phyloP scores from a whole-genome alignment of 2,113 vertebrate genomes.

The Sander vitreus region DNA sequence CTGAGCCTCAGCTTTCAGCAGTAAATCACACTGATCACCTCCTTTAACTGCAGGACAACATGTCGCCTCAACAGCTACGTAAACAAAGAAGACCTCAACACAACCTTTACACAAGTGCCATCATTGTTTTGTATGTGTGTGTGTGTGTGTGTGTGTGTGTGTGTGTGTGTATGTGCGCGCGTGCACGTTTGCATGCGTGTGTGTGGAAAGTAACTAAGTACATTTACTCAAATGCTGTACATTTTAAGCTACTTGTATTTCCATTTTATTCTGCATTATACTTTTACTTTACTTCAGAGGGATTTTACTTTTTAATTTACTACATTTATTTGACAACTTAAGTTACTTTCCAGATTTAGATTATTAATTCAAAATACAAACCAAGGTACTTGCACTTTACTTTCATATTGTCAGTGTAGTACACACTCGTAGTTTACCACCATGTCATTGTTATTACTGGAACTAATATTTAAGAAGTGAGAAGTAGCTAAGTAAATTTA shows the following conservation, averaged over 20 bases:
- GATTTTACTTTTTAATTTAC: not conserved
- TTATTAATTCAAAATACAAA: too few relatives aligned
- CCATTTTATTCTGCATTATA: too few relatives aligned
- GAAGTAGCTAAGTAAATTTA: too few relatives aligned
- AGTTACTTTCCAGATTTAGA: too few relatives aligned
- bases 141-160: conserved; percentile 2
- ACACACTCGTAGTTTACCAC: too few relatives aligned
- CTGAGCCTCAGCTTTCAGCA: conserved; percentile 19
- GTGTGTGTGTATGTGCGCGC: not conserved
- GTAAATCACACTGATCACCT: conserved; percentile 30
- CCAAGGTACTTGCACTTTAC: too few relatives aligned
- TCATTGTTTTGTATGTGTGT: not conserved
- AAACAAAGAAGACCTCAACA: conserved; percentile 16
- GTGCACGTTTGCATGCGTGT: not conserved
- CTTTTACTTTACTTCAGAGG: not conserved
- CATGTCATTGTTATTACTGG: too few relatives aligned
- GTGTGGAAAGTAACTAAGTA: not conserved
- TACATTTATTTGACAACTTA: too few relatives aligned
- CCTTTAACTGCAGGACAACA: not conserved
- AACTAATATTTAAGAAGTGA: too few relatives aligned
- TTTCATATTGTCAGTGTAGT: too few relatives aligned
- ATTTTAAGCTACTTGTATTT: too few relatives aligned
- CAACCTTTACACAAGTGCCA: conserved; percentile 14
- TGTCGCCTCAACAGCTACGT: conserved; percentile 11
- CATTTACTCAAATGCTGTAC: not conserved